phyloP scores from a whole-genome alignment of 1,140 invertebrate species.

The Lamellibrachia luymesi region DNA sequence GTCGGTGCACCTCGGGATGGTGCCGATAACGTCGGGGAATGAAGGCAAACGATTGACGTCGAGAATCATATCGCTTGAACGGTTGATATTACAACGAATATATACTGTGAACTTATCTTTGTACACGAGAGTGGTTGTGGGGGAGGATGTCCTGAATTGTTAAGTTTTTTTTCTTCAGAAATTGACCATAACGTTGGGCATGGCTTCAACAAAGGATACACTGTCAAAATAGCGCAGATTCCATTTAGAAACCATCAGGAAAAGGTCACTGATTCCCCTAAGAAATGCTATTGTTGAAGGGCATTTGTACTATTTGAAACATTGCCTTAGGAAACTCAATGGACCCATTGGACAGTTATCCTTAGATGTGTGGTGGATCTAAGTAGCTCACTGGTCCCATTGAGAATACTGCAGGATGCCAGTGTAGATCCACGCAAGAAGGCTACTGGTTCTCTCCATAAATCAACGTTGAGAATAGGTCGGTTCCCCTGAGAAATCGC shows the following conservation, averaged over 20 bases:
- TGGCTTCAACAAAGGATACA: neutral
- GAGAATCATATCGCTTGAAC: neutral
- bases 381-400: neutral
- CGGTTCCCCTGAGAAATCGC: neutral
- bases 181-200: neutral
- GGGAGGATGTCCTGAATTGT: too few relatives aligned
- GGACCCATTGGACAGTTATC: neutral
- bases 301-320: neutral
- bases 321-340: too few relatives aligned
- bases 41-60: neutral
- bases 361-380: neutral
- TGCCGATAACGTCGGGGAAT: neutral
- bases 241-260: neutral
- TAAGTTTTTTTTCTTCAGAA: neutral
- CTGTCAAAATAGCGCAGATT: neutral
- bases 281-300: neutral
- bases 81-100: neutral
- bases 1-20: neutral
- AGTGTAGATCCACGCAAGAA: neutral
- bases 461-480: neutral
- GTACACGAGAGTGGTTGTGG: neutral
- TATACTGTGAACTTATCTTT: neutral
- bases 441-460: neutral
- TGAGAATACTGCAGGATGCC: neutral
- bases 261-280: neutral